Percentiles rank a stretch among this genome's conserved stretches.
These are phyloP conservation scores for Oophaga pumilio DNA, from an alignment of 2,113 vertebrate species.

Conservation along the genomic window DNA sequence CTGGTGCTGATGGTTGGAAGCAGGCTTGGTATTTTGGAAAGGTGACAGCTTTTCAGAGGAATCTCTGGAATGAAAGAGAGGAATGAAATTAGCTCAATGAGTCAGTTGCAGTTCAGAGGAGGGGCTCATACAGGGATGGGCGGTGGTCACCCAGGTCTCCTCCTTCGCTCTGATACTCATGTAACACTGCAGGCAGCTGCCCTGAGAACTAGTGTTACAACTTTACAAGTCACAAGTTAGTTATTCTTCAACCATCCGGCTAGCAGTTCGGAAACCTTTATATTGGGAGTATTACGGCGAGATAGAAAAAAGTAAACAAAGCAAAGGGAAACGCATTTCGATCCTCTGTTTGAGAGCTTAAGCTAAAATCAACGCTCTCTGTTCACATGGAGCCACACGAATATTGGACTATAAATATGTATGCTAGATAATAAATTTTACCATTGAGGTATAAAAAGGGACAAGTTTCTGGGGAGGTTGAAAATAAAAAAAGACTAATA, in stretches of 20 bases:
- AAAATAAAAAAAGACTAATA: too few species aligned
- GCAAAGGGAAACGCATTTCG: background rate
- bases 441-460: too few species aligned
- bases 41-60: slow-evolving; percentile 63
- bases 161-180: background rate
- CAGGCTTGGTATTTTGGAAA: slow-evolving; percentile 63
- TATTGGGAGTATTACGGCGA: background rate
- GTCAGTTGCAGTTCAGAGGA: slow-evolving; percentile 57
- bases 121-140: slow-evolving; percentile 17
- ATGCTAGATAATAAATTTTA: too few species aligned
- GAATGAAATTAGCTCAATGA: slow-evolving; percentile 61
- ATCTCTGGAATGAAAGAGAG: slow-evolving; percentile 62
- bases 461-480: too few species aligned
- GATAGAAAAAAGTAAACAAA: background rate
- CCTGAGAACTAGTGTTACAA: slow-evolving; percentile 17
- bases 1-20: slow-evolving; percentile 19
- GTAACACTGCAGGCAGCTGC: background rate
- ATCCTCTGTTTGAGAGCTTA: background rate
- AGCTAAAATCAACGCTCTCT: background rate
- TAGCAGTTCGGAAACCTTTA: background rate
- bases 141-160: background rate
- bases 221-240: slow-evolving; percentile 10
- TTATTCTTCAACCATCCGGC: background rate
- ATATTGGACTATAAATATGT: background rate
- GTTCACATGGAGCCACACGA: background rate